phyloP scores from a whole-genome alignment of 1,140 invertebrate genomes.

The Drosophila paulistorum region DNA sequence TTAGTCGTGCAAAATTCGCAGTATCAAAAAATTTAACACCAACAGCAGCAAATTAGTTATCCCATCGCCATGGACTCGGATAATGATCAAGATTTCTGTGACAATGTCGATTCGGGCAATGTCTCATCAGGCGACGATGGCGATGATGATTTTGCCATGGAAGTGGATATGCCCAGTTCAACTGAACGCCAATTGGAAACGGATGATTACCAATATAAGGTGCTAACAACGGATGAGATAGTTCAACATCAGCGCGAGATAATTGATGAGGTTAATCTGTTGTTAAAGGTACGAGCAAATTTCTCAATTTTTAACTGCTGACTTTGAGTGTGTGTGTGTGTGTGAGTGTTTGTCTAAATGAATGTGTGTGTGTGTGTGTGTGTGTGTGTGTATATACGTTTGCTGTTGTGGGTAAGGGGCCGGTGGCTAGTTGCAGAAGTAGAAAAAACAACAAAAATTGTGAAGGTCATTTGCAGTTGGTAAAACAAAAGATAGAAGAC shows the following conservation, averaged over 20 bases:
- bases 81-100: conserved; percentile 92
- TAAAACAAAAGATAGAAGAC: conserved; percentile 3
- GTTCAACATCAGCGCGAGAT: conserved; percentile 98
- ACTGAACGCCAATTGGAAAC: conserved; percentile 89
- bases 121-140: conserved; percentile 95
- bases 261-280: conserved; percentile 97
- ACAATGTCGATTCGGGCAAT: conserved; percentile 95
- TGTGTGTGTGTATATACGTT: background rate
- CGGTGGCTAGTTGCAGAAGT: conserved; percentile 8
- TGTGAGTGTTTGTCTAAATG: conserved; percentile 24
- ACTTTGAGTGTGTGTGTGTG: conserved; percentile 1
- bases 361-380: background rate
- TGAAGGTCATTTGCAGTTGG: conserved; percentile 20
- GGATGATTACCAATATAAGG: conserved; percentile 97
- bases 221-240: conserved; percentile 97
- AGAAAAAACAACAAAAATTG: conserved; percentile 5
- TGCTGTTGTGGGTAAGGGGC: background rate
- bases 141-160: conserved; percentile 93
- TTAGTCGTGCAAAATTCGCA: conserved; percentile 26
- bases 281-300: conserved; percentile 88
- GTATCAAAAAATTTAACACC: conserved; percentile 9
- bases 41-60: conserved; percentile 4
- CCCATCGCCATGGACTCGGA: conserved; percentile 89
- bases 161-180: conserved; percentile 89
- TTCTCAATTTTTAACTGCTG: background rate